Conservation (phyloP, 2,113 vertebrate species). For the Solea senegalensis region DNA sequence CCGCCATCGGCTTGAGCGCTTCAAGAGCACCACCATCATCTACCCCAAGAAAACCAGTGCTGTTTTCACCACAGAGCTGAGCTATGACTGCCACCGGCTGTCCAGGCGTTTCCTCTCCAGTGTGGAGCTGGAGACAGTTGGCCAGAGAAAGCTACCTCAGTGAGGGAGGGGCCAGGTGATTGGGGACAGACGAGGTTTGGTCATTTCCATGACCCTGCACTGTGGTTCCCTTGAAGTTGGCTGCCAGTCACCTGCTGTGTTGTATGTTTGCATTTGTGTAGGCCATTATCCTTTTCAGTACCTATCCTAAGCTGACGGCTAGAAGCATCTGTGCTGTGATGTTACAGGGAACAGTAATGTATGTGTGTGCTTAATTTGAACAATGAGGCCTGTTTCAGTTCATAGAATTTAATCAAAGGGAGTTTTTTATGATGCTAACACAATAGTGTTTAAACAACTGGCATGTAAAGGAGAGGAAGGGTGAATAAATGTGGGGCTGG, state of each 20-base stretch:
- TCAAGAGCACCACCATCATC: conserved; percentile 92
- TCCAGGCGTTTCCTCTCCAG: conserved; percentile 89
- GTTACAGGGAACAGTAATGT: conserved; percentile 5
- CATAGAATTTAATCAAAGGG: not conserved
- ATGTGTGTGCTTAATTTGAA: conserved; percentile 16
- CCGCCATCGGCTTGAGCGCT: conserved; percentile 83
- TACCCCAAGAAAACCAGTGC: conserved; percentile 92
- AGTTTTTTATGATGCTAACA: not conserved
- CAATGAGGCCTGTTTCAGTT: not conserved
- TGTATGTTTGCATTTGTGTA: conserved; percentile 45
- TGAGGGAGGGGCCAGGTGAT: conserved; percentile 35
- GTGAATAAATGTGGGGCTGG: conserved; percentile 1
- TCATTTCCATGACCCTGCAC: not conserved
- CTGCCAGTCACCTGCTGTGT: conserved; percentile 63
- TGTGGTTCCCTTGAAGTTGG: conserved; percentile 30
- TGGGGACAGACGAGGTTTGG: not conserved
- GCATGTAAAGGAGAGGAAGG: not conserved
- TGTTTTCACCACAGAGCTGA: conserved; percentile 91
- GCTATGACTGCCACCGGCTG: conserved; percentile 88
- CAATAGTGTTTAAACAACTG: not conserved
- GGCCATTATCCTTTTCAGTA: conserved; percentile 7
- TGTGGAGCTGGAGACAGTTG: conserved; percentile 86
- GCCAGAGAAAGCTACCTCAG: conserved; percentile 64
- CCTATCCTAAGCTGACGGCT: conserved; percentile 7
- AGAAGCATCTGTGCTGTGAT: conserved; percentile 7